Base-by-base conservation (phyloP, 2,888 invertebrate species). In the Leucophora obtusa region DNA sequence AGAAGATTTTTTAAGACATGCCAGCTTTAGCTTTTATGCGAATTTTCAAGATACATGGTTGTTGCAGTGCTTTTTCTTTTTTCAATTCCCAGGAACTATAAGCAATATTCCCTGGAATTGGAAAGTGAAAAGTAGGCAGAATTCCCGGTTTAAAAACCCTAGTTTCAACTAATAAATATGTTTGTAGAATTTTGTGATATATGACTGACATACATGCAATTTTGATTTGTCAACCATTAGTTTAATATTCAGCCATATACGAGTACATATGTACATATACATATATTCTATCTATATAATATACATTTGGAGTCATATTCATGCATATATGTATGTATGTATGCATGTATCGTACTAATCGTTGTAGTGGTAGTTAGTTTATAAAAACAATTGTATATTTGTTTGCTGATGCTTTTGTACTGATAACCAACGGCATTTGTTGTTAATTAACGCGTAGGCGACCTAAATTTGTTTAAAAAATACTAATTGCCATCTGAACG, bases 191-290 rank as follows among this genome's bases (percentile, higher is more conserved):
- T 9, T 56, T 38, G 70, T 76, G 79, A 82, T 82, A 79, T 87
- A 87, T 87, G 86, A 84, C 85, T 84, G 85, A 82, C 83, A 85
- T 83, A 86, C 87, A 84, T 86, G 86, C 86, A 84, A 86, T 86
- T 86, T 86, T 85, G 85, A 84, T 86, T 85, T 84, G 86, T 84
- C 82, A 85, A 83, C 84, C 83, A 86, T 83, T 85, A 60, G 58
- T 53, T 66, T 21, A 51, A 11, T 74, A 43, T 17, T 11, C 10
- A 38, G 1, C 38, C 14, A 38, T 11, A 43, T 21, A 43, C 28
- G 51, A 0, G 18, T 51, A 35, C 18, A 65, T 50, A 43, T 50
- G 21, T 33, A n/a, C 18, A 68, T 17, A 35, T 24, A 21, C 11
- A 9, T 15, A 18, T 18, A 21, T n/a, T n/a, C n/a, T 3, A 21